Evolutionary conservation across 1,140 invertebrate species (phyloP).

Genomic region (Sinonovacula constricta): DNA sequence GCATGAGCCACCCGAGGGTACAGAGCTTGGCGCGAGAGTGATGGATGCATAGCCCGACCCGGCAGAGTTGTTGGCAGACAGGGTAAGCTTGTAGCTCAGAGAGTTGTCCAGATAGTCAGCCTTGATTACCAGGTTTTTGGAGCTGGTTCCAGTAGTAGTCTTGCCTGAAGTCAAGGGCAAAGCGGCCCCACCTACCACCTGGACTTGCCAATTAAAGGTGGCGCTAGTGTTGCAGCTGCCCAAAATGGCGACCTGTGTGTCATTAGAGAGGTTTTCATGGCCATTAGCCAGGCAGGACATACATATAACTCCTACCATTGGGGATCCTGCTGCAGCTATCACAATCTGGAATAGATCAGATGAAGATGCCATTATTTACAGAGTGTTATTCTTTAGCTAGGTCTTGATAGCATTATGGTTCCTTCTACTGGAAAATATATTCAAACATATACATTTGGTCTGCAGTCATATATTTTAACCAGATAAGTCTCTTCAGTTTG

Average conservation of each 20-base stretch:
- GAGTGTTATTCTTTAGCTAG: no score
- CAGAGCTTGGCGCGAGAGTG: conserved; percentile 52
- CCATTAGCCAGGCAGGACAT: conserved; percentile 58
- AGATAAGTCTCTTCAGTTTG: no score
- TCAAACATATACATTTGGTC: no score
- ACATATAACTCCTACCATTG: conserved; percentile 60
- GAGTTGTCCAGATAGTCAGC: conserved; percentile 36
- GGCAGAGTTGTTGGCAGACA: conserved; percentile 45
- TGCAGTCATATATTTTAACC: no score
- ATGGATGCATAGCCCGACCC: conserved; percentile 30
- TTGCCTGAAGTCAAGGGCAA: conserved; percentile 26
- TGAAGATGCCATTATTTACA: no score
- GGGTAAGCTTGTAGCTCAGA: conserved; percentile 58
- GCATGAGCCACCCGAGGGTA: conserved; percentile 60
- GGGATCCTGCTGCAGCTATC: conserved; percentile 49
- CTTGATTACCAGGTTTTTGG: conserved; percentile 58
- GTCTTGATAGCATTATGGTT: no score
- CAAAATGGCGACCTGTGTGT: conserved; percentile 55
- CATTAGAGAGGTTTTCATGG: conserved; percentile 53
- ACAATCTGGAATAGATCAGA: conserved; percentile 58
- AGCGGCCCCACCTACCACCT: conserved; percentile 20
- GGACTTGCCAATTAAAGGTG: conserved; percentile 61
- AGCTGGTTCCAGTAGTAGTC: conserved; percentile 54
- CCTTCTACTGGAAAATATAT: no score
- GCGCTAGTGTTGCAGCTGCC: conserved; percentile 55